Conservation (phyloP, 2,113 vertebrate genomes). For the Hippocampus comes region DNA sequence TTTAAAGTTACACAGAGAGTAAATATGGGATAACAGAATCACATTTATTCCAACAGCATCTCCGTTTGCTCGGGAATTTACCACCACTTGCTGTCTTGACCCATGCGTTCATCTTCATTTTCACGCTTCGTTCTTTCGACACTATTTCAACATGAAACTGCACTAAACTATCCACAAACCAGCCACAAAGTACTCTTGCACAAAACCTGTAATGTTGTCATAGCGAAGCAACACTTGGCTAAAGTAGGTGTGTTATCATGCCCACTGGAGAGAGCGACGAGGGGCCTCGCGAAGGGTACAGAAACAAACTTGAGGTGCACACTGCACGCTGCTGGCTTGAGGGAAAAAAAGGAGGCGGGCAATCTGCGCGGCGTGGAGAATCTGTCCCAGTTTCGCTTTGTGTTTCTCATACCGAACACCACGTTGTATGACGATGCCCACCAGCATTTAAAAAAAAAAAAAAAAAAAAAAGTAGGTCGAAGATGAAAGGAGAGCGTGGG, state of each 20-base stretch:
- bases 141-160: background rate
- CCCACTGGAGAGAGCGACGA: background rate
- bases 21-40: too few species aligned
- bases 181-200: background rate
- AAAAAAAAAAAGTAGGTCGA: constrained; percentile 63
- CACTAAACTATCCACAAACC: background rate
- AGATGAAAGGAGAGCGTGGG: constrained; percentile 68
- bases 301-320: constrained; percentile 6
- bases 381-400: constrained; percentile 66
- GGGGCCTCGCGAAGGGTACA: background rate
- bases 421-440: constrained; percentile 48
- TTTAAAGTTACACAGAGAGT: too few species aligned
- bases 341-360: constrained; percentile 25
- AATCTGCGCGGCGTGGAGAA: constrained; percentile 59
- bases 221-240: background rate
- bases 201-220: background rate
- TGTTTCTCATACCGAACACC: constrained; percentile 44
- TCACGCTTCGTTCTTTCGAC: background rate
- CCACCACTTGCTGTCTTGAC: background rate
- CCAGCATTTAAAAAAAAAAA: constrained; percentile 25
- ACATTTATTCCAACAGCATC: too few species aligned
- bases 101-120: background rate
- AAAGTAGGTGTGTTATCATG: background rate
- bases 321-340: constrained; percentile 24
- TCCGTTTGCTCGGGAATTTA: background rate